Evolutionary conservation across 1,140 invertebrate species (phyloP), one percentile per base, ranked within the genome.

Genomic region (Sinella curviseta): DNA sequence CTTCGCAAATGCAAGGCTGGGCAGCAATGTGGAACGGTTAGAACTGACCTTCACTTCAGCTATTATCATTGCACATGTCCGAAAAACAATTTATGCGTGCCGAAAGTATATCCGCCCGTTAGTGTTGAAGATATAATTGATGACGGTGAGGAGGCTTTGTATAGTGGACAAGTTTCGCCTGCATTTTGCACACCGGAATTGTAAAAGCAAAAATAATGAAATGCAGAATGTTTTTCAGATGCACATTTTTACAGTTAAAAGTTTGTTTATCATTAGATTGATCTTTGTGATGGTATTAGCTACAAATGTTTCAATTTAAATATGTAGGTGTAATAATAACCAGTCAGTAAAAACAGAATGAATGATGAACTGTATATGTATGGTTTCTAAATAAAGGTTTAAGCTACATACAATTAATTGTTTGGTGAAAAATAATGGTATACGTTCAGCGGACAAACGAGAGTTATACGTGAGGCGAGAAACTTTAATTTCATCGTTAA

Each of bases 11-110:
- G 74, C 28, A n/a, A 26, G 24, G 24, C 26, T 8, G 39, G 31
- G 8, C 34, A 75, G 24, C 34, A 54, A 24, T 75, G 74, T 48
- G 74, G 74, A 36, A 75, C 1, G 8, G 39, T 75, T 2, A 3
- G 74, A 2, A 75, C 74, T 14, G 74, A 75, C 24, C 36, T 39
- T 54, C 74, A 75, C 36, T 75, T 75, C 36, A 75, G 74, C 26
- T 75, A 48, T 24, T 75, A 75, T 48, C 74, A 75, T 30, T 75
- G 74, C 24, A n/a, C 74, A 39, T 75, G 74, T 48, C 74, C 74
- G 3, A 36, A 30, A 17, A 48, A 75, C 14, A 2, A 75, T 48
- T 75, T 75, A 28, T 75, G 74, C 36, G 34, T 75, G 17, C 74
- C 74, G 1, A 75, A 75, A 54, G 26, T 39, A 4, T 75, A 75